Evolutionary conservation across 2,113 vertebrate genomes (phyloP), one percentile per base, ranked within the genome.

Genomic region (Plecturocebus donacophilus): DNA sequence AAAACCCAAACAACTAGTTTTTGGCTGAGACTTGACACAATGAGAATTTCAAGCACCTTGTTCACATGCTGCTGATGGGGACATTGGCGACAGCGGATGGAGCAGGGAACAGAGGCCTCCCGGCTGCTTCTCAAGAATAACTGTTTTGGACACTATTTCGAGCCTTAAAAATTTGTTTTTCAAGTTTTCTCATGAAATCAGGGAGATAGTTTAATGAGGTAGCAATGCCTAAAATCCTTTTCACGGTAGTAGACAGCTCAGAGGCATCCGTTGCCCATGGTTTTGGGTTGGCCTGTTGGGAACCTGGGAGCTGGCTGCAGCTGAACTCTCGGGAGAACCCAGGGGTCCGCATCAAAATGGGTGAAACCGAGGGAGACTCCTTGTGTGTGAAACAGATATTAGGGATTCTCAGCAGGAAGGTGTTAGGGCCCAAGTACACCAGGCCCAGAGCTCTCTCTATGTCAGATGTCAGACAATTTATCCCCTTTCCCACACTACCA

Each of bases 101-200:
- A 52, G 64, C 23, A 47, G 45, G 61, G 86, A 38, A 25, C 1
- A 5, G 40, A 52, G 61, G 42, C 20, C 70, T 40, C 19, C 21
- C 73, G 52, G 38, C 7, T 38, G 35, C 42, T 58, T 38, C 85
- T 82, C 21, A 23, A 12, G 61, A 75, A 16, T 9, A 30, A 25
- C 40, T 75, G 66, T n/a, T 82, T 61, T 56, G 49, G 64, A 91
- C 3, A 17, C 3, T 3, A 52, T 42, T 80, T 21, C 19, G 27
- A 87, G 25, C 10, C 30, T 58, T 42, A 49, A 91, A 56, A 25
- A 13, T 8, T 84, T 81, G 9, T 5, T 96, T 89, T 70, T n/a
- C 19, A 70, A 71, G 52, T 81, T 94, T 94, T 76, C 42, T 66
- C 40, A 79, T 91, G 54, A 49, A 9, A 58, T 58, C 20, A 68